Percentiles rank a stretch among this genome's conserved stretches.
Conservation (phyloP, 2,113 vertebrate species). For the Mus pahari region DNA sequence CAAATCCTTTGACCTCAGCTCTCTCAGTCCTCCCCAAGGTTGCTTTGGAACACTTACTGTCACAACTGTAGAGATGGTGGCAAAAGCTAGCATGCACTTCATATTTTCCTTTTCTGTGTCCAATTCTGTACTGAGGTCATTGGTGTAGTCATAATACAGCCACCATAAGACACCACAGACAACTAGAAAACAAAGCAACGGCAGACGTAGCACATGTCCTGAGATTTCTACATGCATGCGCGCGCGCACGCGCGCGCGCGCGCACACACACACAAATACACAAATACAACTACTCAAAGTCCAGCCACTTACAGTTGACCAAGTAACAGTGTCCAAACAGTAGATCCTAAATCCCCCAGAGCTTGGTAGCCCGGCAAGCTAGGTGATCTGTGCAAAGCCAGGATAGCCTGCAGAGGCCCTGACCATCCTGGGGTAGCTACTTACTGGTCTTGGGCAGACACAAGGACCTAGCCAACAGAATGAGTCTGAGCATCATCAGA, state of each 20-base stretch:
- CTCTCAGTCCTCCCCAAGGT: not conserved
- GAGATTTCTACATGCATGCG: not conserved
- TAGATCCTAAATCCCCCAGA: not conserved
- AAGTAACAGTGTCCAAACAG: not conserved
- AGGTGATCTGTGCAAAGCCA: not conserved
- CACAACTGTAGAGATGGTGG: constrained; percentile 82
- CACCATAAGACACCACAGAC: constrained; percentile 89
- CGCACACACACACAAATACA: not conserved
- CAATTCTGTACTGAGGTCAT: constrained; percentile 85
- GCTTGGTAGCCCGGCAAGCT: not conserved
- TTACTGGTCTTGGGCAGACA: not conserved
- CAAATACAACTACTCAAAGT: not conserved
- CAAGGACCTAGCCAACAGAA: not conserved
- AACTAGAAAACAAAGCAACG: constrained; percentile 82
- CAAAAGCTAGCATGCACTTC: constrained; percentile 87
- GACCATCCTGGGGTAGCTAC: accelerated
- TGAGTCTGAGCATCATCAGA: not conserved
- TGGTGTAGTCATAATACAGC: constrained; percentile 87
- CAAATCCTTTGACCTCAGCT: not conserved
- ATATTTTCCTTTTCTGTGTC: constrained; percentile 89
- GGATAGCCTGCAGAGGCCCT: too few species aligned
- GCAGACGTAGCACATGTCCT: not conserved
- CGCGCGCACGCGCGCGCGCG: not conserved
- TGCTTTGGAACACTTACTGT: constrained; percentile 82
- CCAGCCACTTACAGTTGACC: not conserved